Percentiles rank a stretch among this genome's conserved stretches.
These are phyloP conservation scores for Gadopsis marmoratus DNA, from an alignment of 2,797 vertebrate genomes.

Conservation along the genomic window DNA sequence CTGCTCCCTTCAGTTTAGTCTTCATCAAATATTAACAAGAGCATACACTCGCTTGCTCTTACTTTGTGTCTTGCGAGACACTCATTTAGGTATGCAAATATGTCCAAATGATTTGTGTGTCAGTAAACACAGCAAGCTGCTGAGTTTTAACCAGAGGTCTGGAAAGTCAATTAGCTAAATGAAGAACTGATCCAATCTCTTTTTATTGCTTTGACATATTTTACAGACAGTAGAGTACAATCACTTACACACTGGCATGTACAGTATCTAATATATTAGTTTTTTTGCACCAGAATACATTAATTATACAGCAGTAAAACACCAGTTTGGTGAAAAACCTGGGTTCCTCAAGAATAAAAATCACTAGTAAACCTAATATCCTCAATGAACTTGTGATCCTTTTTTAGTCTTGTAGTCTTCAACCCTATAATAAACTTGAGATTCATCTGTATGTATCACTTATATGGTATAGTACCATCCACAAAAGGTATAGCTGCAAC, in stretches of 20 bases:
- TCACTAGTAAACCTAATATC: background rate
- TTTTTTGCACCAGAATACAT: background rate
- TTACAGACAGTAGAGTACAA: background rate
- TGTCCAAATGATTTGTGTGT: slow-evolving; percentile 37
- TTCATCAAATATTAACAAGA: slow-evolving; percentile 58
- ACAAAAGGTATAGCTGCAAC: background rate
- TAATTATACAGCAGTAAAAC: background rate
- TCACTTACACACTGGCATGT: background rate
- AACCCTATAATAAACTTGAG: background rate
- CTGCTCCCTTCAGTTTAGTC: slow-evolving; percentile 34
- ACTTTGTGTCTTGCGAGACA: slow-evolving; percentile 1
- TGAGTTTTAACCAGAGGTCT: slow-evolving; percentile 7
- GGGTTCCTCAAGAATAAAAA: background rate
- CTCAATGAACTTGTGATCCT: no score
- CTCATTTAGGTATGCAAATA: slow-evolving; percentile 56
- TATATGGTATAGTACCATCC: background rate
- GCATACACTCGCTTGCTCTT: slow-evolving; percentile 14
- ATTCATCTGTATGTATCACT: background rate
- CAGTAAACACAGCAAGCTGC: slow-evolving; percentile 38
- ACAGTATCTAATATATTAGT: background rate
- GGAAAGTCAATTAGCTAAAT: slow-evolving; percentile 16
- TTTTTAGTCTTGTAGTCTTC: no score
- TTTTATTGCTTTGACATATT: slow-evolving; percentile 18
- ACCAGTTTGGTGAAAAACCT: background rate
- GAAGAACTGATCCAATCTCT: slow-evolving; percentile 2